phyloP scores from a whole-genome alignment of 2,888 invertebrate species.

The Ophioninae sp. region DNA sequence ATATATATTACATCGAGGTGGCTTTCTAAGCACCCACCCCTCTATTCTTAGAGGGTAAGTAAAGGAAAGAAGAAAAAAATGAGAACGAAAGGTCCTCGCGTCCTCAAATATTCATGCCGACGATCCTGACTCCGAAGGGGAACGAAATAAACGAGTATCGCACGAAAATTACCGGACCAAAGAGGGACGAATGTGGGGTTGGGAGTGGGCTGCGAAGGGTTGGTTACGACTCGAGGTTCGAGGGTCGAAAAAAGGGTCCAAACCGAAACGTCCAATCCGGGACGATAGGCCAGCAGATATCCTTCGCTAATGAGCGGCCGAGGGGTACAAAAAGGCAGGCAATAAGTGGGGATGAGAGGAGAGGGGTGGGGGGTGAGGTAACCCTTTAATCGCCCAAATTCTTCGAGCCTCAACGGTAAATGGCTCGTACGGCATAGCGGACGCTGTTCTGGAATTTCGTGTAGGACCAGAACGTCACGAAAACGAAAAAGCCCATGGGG shows the following conservation, averaged over 20 bases:
- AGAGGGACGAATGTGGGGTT: not conserved
- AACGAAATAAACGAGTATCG: conserved; percentile 27
- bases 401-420: conserved; percentile 63
- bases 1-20: conserved; percentile 48
- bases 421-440: conserved; percentile 36
- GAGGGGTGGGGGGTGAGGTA: conserved; percentile 31
- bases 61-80: conserved; percentile 4
- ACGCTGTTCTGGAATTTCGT: conserved; percentile 20
- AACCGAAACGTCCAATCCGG: conserved; percentile 41
- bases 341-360: too few relatives aligned
- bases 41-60: conserved; percentile 20
- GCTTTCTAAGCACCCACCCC: conserved; percentile 25
- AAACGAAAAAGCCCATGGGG: conserved; percentile 33
- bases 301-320: conserved; percentile 42
- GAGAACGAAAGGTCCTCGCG: conserved; percentile 44
- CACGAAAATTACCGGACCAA: conserved; percentile 21
- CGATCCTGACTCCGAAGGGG: conserved; percentile 25
- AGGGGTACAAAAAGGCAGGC: not conserved
- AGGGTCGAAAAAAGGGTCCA: conserved; percentile 35
- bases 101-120: conserved; percentile 40
- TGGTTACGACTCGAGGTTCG: not conserved
- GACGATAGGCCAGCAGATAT: conserved; percentile 29
- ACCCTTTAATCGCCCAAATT: conserved; percentile 73
- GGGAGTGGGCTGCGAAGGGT: not conserved
- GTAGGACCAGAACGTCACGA: not conserved